These are phyloP conservation scores for Laticauda colubrina DNA, from an alignment of 2,113 vertebrate genomes.

Conservation along the genomic window DNA sequence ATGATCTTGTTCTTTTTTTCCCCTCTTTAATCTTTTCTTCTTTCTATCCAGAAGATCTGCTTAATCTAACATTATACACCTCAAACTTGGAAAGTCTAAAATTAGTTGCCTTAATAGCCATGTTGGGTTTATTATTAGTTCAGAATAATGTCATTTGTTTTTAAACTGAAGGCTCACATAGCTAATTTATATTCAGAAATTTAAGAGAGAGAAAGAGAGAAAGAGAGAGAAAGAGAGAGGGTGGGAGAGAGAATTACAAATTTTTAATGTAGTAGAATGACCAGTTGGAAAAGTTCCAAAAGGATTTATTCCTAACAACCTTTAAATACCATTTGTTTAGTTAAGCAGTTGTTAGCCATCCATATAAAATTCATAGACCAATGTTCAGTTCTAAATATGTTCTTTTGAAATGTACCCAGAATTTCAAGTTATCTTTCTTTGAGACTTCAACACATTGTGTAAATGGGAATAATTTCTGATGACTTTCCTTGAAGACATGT, in stretches of 20 bases:
- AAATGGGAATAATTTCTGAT: background rate
- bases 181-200: slow-evolving; percentile 38
- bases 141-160: slow-evolving; percentile 39
- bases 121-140: slow-evolving; percentile 60
- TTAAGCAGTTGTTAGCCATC: background rate
- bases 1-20: slow-evolving; percentile 57
- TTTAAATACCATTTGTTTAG: background rate
- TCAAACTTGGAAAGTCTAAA: slow-evolving; percentile 64
- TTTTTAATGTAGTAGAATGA: background rate
- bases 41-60: slow-evolving; percentile 63
- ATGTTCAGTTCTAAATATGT: background rate
- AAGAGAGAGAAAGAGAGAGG: too few relatives aligned
- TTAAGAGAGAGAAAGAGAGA: too few relatives aligned
- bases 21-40: slow-evolving; percentile 50
- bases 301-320: background rate
- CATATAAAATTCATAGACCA: background rate
- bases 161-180: slow-evolving; percentile 61
- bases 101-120: slow-evolving; percentile 64
- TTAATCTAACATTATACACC: slow-evolving; percentile 69
- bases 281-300: background rate
- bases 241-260: background rate
- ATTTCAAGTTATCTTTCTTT: background rate
- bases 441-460: background rate
- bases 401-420: background rate
- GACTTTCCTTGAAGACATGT: background rate